phyloP scores from a whole-genome alignment of 2,888 invertebrate species.

The Didymodactylos carnosus region DNA sequence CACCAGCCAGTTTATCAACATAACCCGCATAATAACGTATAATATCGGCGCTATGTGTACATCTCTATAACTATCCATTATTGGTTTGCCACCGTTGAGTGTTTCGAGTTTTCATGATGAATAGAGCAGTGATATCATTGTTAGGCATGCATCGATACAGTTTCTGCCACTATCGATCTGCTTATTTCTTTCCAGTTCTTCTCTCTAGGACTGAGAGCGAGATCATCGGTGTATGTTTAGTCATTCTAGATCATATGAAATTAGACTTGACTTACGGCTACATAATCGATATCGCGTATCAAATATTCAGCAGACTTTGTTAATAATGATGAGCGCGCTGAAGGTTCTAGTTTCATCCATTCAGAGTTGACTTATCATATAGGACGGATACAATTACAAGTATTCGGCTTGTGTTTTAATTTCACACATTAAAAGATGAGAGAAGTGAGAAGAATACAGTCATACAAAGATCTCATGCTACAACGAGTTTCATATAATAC shows the following conservation, averaged over 20 bases:
- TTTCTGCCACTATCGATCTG: too few species aligned
- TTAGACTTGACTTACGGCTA: conserved; percentile 50
- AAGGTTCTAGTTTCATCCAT: conserved; percentile 53
- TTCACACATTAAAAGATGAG: too few species aligned
- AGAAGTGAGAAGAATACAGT: too few species aligned
- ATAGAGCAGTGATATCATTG: neutral
- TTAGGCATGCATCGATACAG: neutral
- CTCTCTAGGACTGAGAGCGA: too few species aligned
- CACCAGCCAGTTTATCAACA: neutral
- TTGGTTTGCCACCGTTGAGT: neutral
- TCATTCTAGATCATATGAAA: too few species aligned
- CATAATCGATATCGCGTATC: conserved; percentile 54
- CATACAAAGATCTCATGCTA: too few species aligned
- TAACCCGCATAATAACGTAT: neutral
- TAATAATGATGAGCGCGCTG: conserved; percentile 54
- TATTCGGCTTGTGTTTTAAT: too few species aligned
- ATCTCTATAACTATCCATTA: neutral
- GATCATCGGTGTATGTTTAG: too few species aligned
- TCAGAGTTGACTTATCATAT: conserved; percentile 37
- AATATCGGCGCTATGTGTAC: neutral
- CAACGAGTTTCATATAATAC: too few species aligned
- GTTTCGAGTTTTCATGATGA: neutral
- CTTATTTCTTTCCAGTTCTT: too few species aligned
- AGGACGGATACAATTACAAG: too few species aligned
- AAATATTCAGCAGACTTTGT: conserved; percentile 60